Percentiles rank a stretch among this genome's conserved stretches.
Evolutionary conservation across 2,113 vertebrate genomes (phyloP).

Genomic region (Anguilla japonica): DNA sequence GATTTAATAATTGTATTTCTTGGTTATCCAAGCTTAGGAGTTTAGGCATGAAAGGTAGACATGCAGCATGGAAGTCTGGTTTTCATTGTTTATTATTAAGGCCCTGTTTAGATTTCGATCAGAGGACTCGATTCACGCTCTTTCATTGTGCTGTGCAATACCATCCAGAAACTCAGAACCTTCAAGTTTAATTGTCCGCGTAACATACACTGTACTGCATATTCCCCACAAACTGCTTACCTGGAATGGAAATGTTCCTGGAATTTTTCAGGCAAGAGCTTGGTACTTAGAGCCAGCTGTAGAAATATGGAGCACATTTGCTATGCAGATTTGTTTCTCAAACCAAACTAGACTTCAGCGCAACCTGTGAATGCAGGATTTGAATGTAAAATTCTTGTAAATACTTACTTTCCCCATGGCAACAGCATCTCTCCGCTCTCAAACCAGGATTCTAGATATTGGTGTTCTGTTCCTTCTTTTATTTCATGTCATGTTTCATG

Average conservation of each 20-base stretch:
- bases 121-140: not conserved
- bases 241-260: not conserved
- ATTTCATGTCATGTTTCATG: not conserved
- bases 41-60: too few species aligned
- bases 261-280: not conserved
- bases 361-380: not conserved
- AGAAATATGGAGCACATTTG: not conserved
- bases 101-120: not conserved
- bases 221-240: not conserved
- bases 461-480: not conserved
- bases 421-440: not conserved
- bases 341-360: conserved; percentile 2
- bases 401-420: not conserved
- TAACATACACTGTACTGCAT: not conserved
- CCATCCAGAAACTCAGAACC: too few species aligned
- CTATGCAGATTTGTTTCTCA: conserved; percentile 17
- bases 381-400: conserved; percentile 19
- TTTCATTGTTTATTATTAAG: too few species aligned
- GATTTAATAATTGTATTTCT: too few species aligned
- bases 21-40: too few species aligned
- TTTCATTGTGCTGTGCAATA: not conserved
- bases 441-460: not conserved
- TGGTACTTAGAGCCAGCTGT: not conserved
- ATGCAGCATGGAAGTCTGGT: too few species aligned
- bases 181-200: too few species aligned